These are phyloP conservation scores for Siniperca knerii DNA, from an alignment of 2,113 vertebrate species.

Conservation along the genomic window DNA sequence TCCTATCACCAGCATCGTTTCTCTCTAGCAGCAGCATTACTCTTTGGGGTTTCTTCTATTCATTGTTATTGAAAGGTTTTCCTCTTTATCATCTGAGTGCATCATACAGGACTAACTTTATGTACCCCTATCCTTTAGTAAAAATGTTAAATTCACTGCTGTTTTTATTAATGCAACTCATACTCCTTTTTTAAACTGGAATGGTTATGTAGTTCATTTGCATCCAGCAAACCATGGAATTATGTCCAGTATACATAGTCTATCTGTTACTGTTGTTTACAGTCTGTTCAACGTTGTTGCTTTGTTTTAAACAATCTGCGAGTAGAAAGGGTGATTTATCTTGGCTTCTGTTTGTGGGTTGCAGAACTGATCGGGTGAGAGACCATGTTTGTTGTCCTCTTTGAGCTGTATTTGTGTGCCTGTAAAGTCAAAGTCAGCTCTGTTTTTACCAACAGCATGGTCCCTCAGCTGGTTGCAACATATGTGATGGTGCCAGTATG, in stretches of 20 bases:
- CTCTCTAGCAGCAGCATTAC: neutral
- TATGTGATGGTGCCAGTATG: constrained; percentile 18
- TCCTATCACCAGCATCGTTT: neutral
- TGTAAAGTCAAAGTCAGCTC: neutral
- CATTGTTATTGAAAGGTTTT: neutral
- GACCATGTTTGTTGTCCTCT: neutral
- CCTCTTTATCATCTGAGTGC: neutral
- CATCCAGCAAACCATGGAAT: constrained; percentile 1
- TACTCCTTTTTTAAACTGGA: neutral
- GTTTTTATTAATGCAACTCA: neutral
- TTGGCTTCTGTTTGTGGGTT: constrained; percentile 4
- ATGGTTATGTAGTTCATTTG: neutral
- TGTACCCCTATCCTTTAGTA: too few species aligned
- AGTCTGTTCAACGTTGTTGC: neutral
- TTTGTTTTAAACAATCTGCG: neutral
- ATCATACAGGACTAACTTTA: neutral
- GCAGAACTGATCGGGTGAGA: neutral
- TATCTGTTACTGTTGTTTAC: constrained; percentile 4
- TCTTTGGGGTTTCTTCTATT: neutral
- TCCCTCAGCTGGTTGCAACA: neutral
- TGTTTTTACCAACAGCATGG: neutral
- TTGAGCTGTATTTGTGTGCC: neutral
- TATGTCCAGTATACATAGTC: neutral
- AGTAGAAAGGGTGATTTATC: neutral
- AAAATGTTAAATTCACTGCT: neutral